Evolutionary conservation across 1,140 invertebrate genomes (phyloP).

Genomic region (Chrysomallon squamiferum): DNA sequence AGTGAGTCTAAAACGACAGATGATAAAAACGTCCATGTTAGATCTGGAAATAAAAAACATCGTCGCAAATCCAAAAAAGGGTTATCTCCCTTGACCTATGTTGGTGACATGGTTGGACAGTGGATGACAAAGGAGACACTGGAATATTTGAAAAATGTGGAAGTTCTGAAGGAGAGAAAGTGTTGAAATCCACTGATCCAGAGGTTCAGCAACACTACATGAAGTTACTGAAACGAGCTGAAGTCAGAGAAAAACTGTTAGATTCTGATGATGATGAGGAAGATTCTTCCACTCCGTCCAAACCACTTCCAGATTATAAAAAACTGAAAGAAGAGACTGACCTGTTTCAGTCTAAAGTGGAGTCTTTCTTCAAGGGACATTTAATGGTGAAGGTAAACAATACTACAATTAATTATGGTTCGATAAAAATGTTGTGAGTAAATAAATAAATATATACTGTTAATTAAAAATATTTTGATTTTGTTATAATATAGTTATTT

Average conservation of each 20-base stretch:
- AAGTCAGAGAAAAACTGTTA: constrained; percentile 27
- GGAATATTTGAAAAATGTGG: constrained; percentile 10
- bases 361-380: too few species aligned
- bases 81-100: constrained; percentile 6
- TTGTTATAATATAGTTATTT: too few species aligned
- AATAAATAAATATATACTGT: too few species aligned
- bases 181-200: constrained; percentile 10
- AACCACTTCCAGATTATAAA: constrained; percentile 27
- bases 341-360: too few species aligned
- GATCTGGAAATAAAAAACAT: neutral
- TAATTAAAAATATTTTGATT: too few species aligned
- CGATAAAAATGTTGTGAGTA: too few species aligned
- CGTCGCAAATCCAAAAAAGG: neutral
- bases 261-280: constrained; percentile 13
- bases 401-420: too few species aligned
- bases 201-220: constrained; percentile 21
- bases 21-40: neutral
- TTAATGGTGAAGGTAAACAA: too few species aligned
- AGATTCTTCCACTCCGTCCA: neutral
- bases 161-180: constrained; percentile 8
- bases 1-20: too few species aligned
- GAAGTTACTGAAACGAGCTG: constrained; percentile 22
- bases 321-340: constrained; percentile 12
- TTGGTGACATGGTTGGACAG: constrained; percentile 10
- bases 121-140: constrained; percentile 23